Conservation (phyloP, 2,888 invertebrate species). For the Acanthoscelides obtectus region DNA sequence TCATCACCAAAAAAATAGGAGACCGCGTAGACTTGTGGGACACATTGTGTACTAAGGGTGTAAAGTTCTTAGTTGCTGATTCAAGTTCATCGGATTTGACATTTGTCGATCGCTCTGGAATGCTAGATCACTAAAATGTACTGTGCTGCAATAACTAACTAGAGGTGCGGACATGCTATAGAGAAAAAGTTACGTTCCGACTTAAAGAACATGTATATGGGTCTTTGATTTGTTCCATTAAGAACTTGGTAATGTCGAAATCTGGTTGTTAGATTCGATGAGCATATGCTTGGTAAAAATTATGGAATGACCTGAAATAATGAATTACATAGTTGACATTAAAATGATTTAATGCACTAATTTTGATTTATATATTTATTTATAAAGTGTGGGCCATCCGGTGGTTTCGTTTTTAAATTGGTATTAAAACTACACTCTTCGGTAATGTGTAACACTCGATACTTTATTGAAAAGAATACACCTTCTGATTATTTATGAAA, state of each 20-base stretch:
- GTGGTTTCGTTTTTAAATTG: too few species aligned
- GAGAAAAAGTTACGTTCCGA: conserved; percentile 1
- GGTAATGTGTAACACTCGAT: too few species aligned
- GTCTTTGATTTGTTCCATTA: background rate
- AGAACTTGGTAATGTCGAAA: background rate
- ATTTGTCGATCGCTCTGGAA: conserved; percentile 28
- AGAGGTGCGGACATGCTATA: conserved; percentile 47
- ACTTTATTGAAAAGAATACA: too few species aligned
- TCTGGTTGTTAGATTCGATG: background rate
- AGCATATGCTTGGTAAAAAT: background rate
- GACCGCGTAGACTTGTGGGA: background rate
- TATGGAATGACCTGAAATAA: background rate
- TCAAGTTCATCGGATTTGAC: background rate
- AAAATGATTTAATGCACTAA: background rate
- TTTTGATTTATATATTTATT: too few species aligned
- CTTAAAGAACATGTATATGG: conserved; percentile 10
- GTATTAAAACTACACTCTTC: too few species aligned
- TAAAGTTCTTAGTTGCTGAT: too few species aligned
- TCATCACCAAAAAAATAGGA: too few species aligned
- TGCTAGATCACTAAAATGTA: conserved; percentile 35
- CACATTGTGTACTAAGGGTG: too few species aligned
- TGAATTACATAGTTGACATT: background rate
- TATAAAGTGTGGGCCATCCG: too few species aligned
- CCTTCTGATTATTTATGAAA: too few species aligned
- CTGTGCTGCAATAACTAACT: conserved; percentile 46